Percentiles rank a stretch among this genome's conserved stretches.
These are phyloP conservation scores for Onthophagus sagittarius DNA, from an alignment of 2,888 invertebrate genomes.

Conservation along the genomic window DNA sequence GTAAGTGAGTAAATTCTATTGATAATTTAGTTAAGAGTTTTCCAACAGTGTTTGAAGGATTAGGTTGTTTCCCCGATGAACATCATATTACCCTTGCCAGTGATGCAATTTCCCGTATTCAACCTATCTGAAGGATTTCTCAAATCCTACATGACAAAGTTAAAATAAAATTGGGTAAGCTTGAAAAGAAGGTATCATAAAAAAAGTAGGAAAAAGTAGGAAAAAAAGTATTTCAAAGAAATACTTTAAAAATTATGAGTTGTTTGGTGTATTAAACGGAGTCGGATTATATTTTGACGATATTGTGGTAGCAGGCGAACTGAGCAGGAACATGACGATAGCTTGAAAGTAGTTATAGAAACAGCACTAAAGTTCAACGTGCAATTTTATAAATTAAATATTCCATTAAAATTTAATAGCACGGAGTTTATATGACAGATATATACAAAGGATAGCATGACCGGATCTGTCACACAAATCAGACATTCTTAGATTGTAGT, in stretches of 20 bases:
- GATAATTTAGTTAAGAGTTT: neutral
- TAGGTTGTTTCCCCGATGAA: neutral
- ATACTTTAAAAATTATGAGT: too few species aligned
- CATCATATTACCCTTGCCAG: neutral
- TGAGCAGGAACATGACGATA: slow-evolving; percentile 31
- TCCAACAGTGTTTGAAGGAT: neutral
- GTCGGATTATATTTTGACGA: slow-evolving; percentile 39
- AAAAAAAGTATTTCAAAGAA: too few species aligned
- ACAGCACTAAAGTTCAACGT: slow-evolving; percentile 30
- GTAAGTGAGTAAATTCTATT: too few species aligned
- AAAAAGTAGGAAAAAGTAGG: neutral
- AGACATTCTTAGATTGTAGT: slow-evolving; percentile 24
- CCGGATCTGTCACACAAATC: slow-evolving; percentile 20
- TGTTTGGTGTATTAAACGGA: slow-evolving; percentile 35
- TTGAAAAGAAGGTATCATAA: too few species aligned
- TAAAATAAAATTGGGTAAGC: neutral
- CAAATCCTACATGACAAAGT: neutral
- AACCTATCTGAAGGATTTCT: neutral
- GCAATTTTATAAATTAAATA: slow-evolving; percentile 36
- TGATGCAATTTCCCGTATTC: neutral
- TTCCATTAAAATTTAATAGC: slow-evolving; percentile 28
- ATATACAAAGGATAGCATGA: slow-evolving; percentile 18
- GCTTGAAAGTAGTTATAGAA: slow-evolving; percentile 30
- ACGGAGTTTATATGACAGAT: too few species aligned
- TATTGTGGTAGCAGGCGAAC: slow-evolving; percentile 26